phyloP scores from a whole-genome alignment of 92 coral and sea anemone species.

The Umimayanthus chanpuru region DNA sequence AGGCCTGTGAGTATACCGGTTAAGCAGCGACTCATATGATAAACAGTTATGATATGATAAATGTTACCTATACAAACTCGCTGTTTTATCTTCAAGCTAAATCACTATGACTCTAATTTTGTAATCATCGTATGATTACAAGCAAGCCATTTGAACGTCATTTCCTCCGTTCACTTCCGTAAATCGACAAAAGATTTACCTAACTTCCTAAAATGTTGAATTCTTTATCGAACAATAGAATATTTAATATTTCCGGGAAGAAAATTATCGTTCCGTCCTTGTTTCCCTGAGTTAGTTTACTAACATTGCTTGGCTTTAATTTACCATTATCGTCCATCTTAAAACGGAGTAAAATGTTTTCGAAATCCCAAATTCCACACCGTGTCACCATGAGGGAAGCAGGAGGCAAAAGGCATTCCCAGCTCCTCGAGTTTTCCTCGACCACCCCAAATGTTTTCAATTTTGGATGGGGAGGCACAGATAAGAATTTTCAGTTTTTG shows the following conservation, averaged over 20 bases:
- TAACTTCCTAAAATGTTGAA: too few relatives aligned
- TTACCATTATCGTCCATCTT: background rate
- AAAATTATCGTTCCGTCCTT: background rate
- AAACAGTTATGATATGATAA: too few relatives aligned
- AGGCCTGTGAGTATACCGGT: too few relatives aligned
- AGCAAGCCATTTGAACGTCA: background rate
- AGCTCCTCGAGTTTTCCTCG: background rate
- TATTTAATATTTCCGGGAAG: background rate
- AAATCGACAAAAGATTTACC: background rate
- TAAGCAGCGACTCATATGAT: too few relatives aligned
- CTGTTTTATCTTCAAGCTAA: too few relatives aligned
- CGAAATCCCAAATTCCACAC: background rate
- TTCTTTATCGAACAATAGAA: too few relatives aligned
- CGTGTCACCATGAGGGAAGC: background rate
- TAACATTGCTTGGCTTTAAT: background rate
- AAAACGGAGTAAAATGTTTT: background rate
- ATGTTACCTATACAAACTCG: too few relatives aligned
- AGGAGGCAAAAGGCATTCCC: background rate
- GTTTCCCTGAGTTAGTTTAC: background rate
- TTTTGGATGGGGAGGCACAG: background rate
- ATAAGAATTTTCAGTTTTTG: background rate
- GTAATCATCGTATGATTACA: background rate
- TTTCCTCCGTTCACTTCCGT: background rate
- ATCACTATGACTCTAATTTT: background rate
- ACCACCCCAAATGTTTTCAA: background rate